Evolutionary conservation across 2,797 vertebrate genomes (phyloP).

Genomic region (Podarcis lilfordi): DNA sequence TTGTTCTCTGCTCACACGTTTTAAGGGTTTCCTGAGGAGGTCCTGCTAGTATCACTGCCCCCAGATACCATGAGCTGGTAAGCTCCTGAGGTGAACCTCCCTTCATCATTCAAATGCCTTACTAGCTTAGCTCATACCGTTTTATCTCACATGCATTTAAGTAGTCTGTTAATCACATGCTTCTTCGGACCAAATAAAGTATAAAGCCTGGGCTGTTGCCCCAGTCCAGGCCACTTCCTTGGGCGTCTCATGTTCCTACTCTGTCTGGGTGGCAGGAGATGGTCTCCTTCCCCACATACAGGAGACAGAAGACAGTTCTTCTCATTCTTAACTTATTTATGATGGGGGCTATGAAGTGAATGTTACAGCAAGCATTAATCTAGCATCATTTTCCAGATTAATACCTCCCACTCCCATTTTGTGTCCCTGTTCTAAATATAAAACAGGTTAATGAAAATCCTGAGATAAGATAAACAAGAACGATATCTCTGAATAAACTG

Average conservation of each 20-base stretch:
- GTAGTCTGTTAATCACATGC: too few relatives aligned
- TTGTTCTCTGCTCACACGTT: neutral
- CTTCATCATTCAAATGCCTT: neutral
- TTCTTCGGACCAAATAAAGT: too few relatives aligned
- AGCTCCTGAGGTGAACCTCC: neutral
- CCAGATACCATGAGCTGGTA: neutral
- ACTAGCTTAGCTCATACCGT: too few relatives aligned
- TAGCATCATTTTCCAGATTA: neutral
- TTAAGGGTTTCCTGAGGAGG: neutral
- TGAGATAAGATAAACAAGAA: conserved; percentile 1
- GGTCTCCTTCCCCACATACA: neutral
- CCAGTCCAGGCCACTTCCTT: neutral
- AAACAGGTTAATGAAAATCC: conserved; percentile 6
- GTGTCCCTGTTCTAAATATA: neutral
- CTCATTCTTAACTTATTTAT: neutral
- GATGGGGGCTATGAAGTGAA: neutral
- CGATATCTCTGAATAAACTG: conserved; percentile 1
- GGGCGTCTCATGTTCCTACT: neutral
- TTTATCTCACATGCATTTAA: too few relatives aligned
- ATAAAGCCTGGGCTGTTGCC: too few relatives aligned
- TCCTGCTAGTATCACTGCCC: neutral
- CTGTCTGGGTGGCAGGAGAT: neutral
- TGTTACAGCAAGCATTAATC: neutral
- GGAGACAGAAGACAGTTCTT: neutral
- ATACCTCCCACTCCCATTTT: neutral